Conservation (phyloP, 2,113 vertebrate genomes). For the Daubentonia madagascariensis region DNA sequence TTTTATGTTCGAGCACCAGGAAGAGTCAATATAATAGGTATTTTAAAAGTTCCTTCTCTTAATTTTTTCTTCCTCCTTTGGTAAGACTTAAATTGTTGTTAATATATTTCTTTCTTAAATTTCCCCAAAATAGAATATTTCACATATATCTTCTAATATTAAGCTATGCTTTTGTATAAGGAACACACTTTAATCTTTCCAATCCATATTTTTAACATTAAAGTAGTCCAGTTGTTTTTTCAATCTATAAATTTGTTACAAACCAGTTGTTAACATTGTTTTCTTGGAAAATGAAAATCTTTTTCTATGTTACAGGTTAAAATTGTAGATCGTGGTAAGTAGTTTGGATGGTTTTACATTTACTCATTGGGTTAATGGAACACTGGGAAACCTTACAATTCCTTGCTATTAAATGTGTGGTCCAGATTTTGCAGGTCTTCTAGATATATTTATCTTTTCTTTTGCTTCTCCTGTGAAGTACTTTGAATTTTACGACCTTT, state of each 20-base stretch:
- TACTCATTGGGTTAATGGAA: not conserved
- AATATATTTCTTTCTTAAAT: not conserved
- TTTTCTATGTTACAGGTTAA: not conserved
- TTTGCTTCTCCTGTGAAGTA: not conserved
- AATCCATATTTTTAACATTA: not conserved
- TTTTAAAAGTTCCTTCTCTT: constrained; percentile 59
- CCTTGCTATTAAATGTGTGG: not conserved
- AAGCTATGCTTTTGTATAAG: not conserved
- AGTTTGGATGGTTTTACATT: constrained; percentile 35
- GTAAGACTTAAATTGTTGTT: not conserved
- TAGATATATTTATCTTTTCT: not conserved
- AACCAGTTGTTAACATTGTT: not conserved
- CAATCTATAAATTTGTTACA: not conserved
- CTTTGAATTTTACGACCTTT: not conserved
- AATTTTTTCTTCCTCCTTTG: not conserved
- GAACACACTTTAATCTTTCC: not conserved
- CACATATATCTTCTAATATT: not conserved
- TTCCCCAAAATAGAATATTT: constrained; percentile 32
- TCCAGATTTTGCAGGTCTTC: not conserved
- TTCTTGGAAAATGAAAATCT: not conserved
- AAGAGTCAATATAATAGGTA: constrained; percentile 98
- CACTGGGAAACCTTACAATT: not conserved
- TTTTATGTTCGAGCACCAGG: constrained; percentile 97
- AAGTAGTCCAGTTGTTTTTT: not conserved
- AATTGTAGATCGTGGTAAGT: not conserved